These are phyloP conservation scores for Molanna angustata DNA, from an alignment of 2,888 invertebrate genomes.

Conservation along the genomic window DNA sequence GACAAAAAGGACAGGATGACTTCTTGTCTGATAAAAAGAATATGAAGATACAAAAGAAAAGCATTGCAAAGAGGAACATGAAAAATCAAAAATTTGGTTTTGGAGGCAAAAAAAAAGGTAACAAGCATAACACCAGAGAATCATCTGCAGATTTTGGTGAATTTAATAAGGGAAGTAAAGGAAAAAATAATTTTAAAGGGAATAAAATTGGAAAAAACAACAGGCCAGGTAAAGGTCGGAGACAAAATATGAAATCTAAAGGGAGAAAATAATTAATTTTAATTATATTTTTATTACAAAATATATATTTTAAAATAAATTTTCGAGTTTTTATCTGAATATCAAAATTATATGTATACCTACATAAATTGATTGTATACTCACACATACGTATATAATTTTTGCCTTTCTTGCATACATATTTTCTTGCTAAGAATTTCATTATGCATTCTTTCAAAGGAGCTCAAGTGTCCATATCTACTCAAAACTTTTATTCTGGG, in stretches of 20 bases:
- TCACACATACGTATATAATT: too few relatives aligned
- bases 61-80: constrained; percentile 56
- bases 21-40: constrained; percentile 67
- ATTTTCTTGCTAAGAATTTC: too few relatives aligned
- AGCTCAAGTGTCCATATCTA: too few relatives aligned
- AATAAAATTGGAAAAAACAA: constrained; percentile 47
- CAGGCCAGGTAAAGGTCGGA: constrained; percentile 56
- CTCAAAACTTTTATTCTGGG: too few relatives aligned
- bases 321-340: too few relatives aligned
- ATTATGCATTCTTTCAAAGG: too few relatives aligned
- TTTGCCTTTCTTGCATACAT: too few relatives aligned
- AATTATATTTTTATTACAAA: background rate
- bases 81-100: constrained; percentile 90
- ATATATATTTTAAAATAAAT: background rate
- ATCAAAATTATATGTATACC: too few relatives aligned
- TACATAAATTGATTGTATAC: too few relatives aligned
- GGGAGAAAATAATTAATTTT: constrained; percentile 12
- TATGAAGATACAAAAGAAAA: constrained; percentile 42
- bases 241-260: constrained; percentile 35
- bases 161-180: constrained; percentile 47
- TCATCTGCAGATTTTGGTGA: constrained; percentile 70
- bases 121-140: constrained; percentile 81
- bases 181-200: too few relatives aligned
- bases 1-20: constrained; percentile 73
- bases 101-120: constrained; percentile 91